Evolutionary conservation across 2,797 vertebrate species (phyloP), one percentile per base, ranked within the genome.

Genomic region (Aphelocoma californica): DNA sequence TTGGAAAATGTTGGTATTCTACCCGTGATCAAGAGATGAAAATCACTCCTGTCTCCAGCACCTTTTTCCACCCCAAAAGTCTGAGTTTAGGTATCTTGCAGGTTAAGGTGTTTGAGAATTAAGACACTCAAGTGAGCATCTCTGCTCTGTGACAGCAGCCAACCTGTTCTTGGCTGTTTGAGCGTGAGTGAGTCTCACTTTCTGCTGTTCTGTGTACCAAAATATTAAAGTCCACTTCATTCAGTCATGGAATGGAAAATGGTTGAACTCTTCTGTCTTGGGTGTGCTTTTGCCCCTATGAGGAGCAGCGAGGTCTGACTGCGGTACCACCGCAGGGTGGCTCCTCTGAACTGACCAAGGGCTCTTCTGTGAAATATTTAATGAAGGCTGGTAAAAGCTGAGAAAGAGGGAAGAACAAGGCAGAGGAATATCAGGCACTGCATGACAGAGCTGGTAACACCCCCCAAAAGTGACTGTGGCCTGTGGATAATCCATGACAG

Each of bases 261-360:
- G 18, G 18, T 44, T 80, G 45, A 53, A 36, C 57, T 53, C 13
- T 7, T n/a, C 24, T 44, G 9, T 24, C 21, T 16, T 29, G 77
- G n/a, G 16, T 32, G 24, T 34, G 36, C 3, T 4, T 8, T 19
- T 47, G 32, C 8, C 5, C 34, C 50, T 20, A 28, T 12, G 50
- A 54, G 40, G 28, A 65, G 42, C 34, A 32, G 16, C 2, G 0
- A 40, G 28, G 16, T 65, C 26, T 44, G 64, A 7, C 32, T 19
- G 40, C 0, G 0, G 6, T 50, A 7, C 65, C 40, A 29, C 14
- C 0, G 0, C 40, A 36, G 32, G 12, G 14, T 32, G 16, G 6
- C 12, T 38, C 28, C 58, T 73, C 42, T 14, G 28, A 69, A 40
- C 23, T 40, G 13, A 12, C 51, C 53, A 40, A 36, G 58, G 29